phyloP scores from a whole-genome alignment of 2,797 vertebrate species.

The Microctenopoma lineatum region DNA sequence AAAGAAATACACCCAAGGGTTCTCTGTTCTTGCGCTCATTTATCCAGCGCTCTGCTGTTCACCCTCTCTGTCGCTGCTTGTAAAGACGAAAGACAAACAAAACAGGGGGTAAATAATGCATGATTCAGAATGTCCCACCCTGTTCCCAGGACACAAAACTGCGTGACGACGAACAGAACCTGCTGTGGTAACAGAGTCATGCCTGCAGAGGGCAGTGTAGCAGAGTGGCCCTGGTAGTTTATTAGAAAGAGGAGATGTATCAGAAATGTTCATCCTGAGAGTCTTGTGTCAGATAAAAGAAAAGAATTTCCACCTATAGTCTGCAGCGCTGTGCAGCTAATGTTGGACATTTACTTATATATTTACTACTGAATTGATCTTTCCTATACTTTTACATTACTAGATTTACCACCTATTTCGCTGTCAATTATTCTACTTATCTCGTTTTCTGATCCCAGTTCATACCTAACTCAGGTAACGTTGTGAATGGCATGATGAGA shows the following conservation, averaged over 20 bases:
- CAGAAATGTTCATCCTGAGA: not conserved
- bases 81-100: conserved; percentile 46
- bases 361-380: too few relatives aligned
- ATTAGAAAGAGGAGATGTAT: not conserved
- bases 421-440: too few relatives aligned
- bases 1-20: conserved; percentile 64
- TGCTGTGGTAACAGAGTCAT: conserved; percentile 26
- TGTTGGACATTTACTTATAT: too few relatives aligned
- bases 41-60: conserved; percentile 52
- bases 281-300: too few relatives aligned
- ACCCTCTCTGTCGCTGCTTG: conserved; percentile 39
- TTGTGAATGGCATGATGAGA: too few relatives aligned
- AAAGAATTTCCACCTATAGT: too few relatives aligned
- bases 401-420: too few relatives aligned
- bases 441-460: too few relatives aligned
- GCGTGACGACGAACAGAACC: conserved; percentile 3
- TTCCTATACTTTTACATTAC: too few relatives aligned
- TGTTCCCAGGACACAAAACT: conserved; percentile 33
- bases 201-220: conserved; percentile 67
- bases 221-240: not conserved
- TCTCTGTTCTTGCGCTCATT: conserved; percentile 66
- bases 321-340: too few relatives aligned
- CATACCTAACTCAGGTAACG: too few relatives aligned
- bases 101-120: conserved; percentile 53
- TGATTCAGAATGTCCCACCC: conserved; percentile 36